Percentiles rank a stretch among this genome's conserved stretches.
phyloP scores from a whole-genome alignment of 2,888 invertebrate species.

The Dynastes maya region DNA sequence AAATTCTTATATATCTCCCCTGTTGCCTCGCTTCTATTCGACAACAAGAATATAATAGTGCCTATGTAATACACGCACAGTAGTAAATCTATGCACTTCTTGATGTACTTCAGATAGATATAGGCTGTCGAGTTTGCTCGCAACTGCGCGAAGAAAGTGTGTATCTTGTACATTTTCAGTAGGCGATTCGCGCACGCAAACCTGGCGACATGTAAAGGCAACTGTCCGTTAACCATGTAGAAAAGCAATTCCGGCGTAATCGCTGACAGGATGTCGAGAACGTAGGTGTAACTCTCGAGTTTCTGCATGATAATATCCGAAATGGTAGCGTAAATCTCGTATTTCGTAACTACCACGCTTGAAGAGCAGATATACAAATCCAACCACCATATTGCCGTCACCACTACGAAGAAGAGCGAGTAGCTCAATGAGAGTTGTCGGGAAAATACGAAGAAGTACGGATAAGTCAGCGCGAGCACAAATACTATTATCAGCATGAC shows the following conservation, averaged over 20 bases:
- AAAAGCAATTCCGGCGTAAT: conserved; percentile 55
- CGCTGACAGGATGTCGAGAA: conserved; percentile 55
- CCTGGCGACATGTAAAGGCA: conserved; percentile 21
- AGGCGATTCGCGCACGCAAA: conserved; percentile 54
- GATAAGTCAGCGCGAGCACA: conserved; percentile 52
- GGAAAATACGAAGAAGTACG: conserved; percentile 53
- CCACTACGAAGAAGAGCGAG: conserved; percentile 27
- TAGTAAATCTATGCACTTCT: conserved; percentile 38
- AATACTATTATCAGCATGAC: conserved; percentile 49
- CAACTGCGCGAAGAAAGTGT: conserved; percentile 37
- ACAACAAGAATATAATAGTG: conserved; percentile 33
- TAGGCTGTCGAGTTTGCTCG: conserved; percentile 13
- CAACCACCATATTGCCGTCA: conserved; percentile 53
- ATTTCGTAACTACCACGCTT: conserved; percentile 57
- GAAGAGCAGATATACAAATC: conserved; percentile 58
- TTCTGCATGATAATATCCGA: conserved; percentile 49
- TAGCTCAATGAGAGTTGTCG: conserved; percentile 2
- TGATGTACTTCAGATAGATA: conserved; percentile 37
- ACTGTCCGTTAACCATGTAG: conserved; percentile 44
- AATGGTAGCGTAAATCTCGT: conserved; percentile 50
- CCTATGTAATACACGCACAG: conserved; percentile 44
- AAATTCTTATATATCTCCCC: conserved; percentile 1
- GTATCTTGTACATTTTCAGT: conserved; percentile 56
- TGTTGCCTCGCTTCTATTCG: not conserved
- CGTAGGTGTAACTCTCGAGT: conserved; percentile 48